Base-by-base conservation (phyloP, 2,113 vertebrate genomes). In the Acinonyx jubatus region DNA sequence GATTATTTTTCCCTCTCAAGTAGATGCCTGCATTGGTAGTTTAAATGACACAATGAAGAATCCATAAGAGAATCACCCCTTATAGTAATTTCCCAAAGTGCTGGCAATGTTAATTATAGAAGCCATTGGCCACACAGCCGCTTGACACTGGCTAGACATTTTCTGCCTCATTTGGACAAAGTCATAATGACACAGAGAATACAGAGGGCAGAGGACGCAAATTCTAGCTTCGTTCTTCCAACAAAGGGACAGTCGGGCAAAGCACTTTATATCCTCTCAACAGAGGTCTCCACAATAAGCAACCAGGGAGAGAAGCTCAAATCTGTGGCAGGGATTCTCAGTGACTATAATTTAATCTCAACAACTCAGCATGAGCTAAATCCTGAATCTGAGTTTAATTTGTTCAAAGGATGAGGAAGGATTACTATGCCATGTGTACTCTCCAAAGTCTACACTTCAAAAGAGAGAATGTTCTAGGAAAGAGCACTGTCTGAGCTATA, bases 131-230 rank as follows among this genome's bases (percentile, higher is more conserved):
- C 57, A 21, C 81, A 89, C 25, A 61, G 82, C 78, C n/a, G 63
- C 80, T 38, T 0, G 18, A 4, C 82, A 33, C 68, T 48, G 48
- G 71, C 50, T n/a, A 65, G 36, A 65, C 48, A 66, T 33, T 36
- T 90, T 87, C 95, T 71, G 93, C 96, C 86, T 97, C 74, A 52
- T n/a, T 38, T 89, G 73, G 71, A 92, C 5, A 50, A 74, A 97
- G 55, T 87, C 18, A 23, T 31, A 52, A 16, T 12, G 71, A 85
- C 15, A 13, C 0, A 11, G 21, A 92, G 25, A 94, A 87, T 13
- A n/a, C 38, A 90, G n/a, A 55, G 38, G 66, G 31, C 73, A 41
- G 33, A 12, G 65, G 86, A 81, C 86, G 81, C 7, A 45, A 45
- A 63, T 41, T 89, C 61, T 76, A 57, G 52, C 85, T 19, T 89